phyloP scores from a whole-genome alignment of 2,888 invertebrate species.

The Trisateles emortualis region DNA sequence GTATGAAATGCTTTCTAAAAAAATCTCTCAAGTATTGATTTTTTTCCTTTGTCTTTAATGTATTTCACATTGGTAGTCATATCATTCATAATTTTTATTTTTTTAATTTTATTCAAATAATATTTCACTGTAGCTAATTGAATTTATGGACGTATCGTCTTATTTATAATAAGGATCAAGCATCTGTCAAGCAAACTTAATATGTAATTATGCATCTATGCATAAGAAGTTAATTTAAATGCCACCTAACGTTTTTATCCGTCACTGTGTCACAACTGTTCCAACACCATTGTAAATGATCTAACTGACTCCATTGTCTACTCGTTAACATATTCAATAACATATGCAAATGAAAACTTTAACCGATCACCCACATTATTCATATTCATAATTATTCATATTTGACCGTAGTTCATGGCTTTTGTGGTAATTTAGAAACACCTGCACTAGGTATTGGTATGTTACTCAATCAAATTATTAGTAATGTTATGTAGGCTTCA shows the following conservation, averaged over 20 bases:
- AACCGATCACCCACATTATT: slow-evolving; percentile 51
- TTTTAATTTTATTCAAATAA: neutral
- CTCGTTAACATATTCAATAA: slow-evolving; percentile 56
- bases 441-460: neutral
- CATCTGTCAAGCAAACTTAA: slow-evolving; percentile 11
- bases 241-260: slow-evolving; percentile 49
- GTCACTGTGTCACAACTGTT: slow-evolving; percentile 51
- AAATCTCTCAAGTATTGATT: too few species aligned
- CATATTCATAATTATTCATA: slow-evolving; percentile 35
- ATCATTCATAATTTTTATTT: too few species aligned
- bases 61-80: neutral
- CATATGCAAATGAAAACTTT: slow-evolving; percentile 61
- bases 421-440: slow-evolving; percentile 18
- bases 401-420: slow-evolving; percentile 31
- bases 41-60: neutral
- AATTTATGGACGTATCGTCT: neutral
- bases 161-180: neutral
- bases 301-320: slow-evolving; percentile 60
- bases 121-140: neutral
- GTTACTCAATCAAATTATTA: neutral
- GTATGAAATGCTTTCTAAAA: slow-evolving; percentile 20
- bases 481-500: neutral
- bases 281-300: slow-evolving; percentile 53
- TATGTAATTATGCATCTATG: slow-evolving; percentile 27
- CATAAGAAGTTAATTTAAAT: slow-evolving; percentile 54